Conservation (phyloP, 2,888 invertebrate genomes). For the Tenthredo distinguenda region DNA sequence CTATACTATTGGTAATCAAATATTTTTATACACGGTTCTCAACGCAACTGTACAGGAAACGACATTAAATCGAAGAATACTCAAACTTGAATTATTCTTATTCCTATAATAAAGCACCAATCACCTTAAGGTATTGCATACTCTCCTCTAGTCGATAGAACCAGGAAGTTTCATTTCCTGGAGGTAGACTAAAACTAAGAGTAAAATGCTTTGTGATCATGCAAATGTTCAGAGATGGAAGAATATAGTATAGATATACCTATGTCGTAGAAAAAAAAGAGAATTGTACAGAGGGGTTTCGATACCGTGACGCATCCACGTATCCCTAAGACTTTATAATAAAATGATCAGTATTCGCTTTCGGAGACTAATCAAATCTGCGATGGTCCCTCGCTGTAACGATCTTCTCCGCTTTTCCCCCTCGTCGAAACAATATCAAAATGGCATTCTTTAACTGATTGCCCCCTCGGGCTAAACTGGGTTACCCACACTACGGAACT, state of each 20-base stretch:
- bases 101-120: not conserved
- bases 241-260: not conserved
- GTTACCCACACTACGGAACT: constrained; percentile 66
- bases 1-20: constrained; percentile 11
- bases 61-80: not conserved
- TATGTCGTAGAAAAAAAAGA: not conserved
- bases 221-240: not conserved
- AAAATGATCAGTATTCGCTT: constrained; percentile 45
- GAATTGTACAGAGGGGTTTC: not conserved
- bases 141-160: not conserved
- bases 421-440: constrained; percentile 68
- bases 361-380: constrained; percentile 69
- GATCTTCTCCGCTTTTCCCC: constrained; percentile 50
- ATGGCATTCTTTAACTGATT: constrained; percentile 73
- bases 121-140: not conserved
- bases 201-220: not conserved
- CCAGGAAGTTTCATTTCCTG: not conserved
- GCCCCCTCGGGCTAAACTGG: constrained; percentile 69
- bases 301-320: constrained; percentile 22
- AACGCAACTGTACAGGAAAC: not conserved
- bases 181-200: not conserved
- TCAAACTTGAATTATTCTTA: not conserved
- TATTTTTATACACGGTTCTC: not conserved
- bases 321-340: not conserved
- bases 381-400: constrained; percentile 59